Evolutionary conservation across 1,140 invertebrate species (phyloP).

Genomic region (Episyrphus balteatus): DNA sequence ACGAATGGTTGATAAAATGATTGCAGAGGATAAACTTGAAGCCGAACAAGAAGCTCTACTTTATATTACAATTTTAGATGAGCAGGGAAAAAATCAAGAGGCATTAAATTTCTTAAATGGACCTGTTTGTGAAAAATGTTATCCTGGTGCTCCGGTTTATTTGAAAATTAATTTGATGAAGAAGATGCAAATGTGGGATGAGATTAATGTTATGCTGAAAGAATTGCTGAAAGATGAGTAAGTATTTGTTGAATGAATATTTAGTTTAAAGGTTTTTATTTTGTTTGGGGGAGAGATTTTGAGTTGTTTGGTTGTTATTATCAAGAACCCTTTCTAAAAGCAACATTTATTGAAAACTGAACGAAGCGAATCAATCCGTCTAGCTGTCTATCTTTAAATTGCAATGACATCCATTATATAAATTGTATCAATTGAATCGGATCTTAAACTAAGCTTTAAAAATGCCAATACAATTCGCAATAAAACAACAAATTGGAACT

Average conservation of each 20-base stretch:
- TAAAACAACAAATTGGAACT: no score
- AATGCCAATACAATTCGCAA: no score
- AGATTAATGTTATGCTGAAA: conserved; percentile 59
- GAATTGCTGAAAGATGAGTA: conserved; percentile 56
- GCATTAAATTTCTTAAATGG: conserved; percentile 69
- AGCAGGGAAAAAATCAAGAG: conserved; percentile 72
- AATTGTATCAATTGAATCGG: no score
- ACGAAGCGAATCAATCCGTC: no score
- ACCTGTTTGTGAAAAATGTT: conserved; percentile 52
- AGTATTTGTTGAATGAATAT: no score
- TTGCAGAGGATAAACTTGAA: conserved; percentile 80
- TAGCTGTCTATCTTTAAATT: no score
- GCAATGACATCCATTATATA: no score
- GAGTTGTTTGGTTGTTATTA: neutral
- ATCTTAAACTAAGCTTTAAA: no score
- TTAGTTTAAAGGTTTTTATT: neutral
- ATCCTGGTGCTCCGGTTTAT: conserved; percentile 48
- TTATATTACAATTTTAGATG: conserved; percentile 82
- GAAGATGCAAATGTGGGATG: conserved; percentile 58
- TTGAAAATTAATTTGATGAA: conserved; percentile 62
- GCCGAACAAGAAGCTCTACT: conserved; percentile 87
- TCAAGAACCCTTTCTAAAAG: no score
- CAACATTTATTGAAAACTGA: no score
- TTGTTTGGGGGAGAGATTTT: neutral
- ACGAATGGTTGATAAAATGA: conserved; percentile 75